phyloP scores from a whole-genome alignment of 1,140 invertebrate species.

The Conus betulinus region DNA sequence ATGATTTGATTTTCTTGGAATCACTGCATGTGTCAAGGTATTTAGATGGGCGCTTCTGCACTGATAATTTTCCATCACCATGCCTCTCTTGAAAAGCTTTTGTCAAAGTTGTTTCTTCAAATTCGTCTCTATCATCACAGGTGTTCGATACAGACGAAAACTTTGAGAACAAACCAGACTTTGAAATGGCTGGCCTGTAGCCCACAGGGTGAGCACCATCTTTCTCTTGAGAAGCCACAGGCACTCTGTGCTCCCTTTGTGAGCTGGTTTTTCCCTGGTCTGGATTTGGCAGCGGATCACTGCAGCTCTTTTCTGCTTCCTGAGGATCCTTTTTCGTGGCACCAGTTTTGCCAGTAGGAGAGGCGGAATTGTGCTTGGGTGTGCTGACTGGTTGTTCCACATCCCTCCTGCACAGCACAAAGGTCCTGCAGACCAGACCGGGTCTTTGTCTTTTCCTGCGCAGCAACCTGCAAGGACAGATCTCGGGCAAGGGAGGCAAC shows the following conservation, averaged over 20 bases:
- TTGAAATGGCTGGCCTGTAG: background rate
- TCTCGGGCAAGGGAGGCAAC: slow-evolving; percentile 18
- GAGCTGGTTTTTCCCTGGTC: background rate
- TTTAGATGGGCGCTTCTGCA: background rate
- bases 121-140: background rate
- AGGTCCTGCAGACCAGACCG: no score
- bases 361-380: no score
- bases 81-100: background rate
- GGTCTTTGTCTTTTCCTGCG: background rate
- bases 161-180: background rate
- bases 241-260: background rate
- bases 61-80: background rate
- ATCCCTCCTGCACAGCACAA: background rate
- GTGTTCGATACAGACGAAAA: background rate
- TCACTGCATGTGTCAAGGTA: background rate
- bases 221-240: background rate
- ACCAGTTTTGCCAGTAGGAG: background rate
- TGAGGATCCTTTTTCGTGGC: background rate
- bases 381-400: background rate
- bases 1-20: background rate
- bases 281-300: background rate
- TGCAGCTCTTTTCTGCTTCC: background rate
- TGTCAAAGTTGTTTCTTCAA: background rate
- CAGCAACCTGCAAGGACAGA: background rate
- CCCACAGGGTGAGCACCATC: background rate